Evolutionary conservation across 2,888 invertebrate genomes (phyloP).

Genomic region (Andrena marginata): DNA sequence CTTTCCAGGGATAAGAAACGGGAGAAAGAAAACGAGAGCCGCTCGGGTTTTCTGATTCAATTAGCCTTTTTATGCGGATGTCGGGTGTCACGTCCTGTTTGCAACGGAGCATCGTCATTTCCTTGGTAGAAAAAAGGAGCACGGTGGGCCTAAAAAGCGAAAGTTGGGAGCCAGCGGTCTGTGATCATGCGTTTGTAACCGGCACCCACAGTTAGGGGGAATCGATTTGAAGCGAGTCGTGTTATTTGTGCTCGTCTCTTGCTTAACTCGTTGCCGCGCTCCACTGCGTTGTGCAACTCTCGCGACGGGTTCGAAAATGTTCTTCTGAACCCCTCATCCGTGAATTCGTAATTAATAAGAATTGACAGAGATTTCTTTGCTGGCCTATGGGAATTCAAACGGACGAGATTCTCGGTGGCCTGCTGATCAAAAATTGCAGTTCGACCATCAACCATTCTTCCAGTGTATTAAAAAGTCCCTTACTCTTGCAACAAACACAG

Average conservation of each 20-base stretch:
- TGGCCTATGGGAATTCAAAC: neutral
- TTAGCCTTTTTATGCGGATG: constrained; percentile 36
- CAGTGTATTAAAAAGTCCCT: neutral
- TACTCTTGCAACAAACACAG: neutral
- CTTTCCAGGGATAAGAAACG: neutral
- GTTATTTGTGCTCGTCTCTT: constrained; percentile 35
- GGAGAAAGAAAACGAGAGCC: neutral
- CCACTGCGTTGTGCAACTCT: constrained; percentile 28
- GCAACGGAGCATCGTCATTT: constrained; percentile 66
- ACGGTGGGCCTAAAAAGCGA: constrained; percentile 17
- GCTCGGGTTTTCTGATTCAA: constrained; percentile 8
- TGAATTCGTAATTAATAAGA: neutral
- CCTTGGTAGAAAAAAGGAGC: constrained; percentile 48
- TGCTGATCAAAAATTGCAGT: neutral
- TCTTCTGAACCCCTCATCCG: neutral
- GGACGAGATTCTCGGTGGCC: neutral
- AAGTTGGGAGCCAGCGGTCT: constrained; percentile 45
- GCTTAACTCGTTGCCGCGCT: constrained; percentile 55
- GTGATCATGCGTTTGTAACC: constrained; percentile 64
- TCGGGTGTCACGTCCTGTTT: constrained; percentile 68
- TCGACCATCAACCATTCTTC: neutral
- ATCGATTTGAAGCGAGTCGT: constrained; percentile 36
- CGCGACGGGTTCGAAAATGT: constrained; percentile 25
- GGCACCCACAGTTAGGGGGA: constrained; percentile 37
- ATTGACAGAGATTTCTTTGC: neutral